Base-by-base conservation (phyloP, 2,888 invertebrate species). In the Agrochola circellaris region DNA sequence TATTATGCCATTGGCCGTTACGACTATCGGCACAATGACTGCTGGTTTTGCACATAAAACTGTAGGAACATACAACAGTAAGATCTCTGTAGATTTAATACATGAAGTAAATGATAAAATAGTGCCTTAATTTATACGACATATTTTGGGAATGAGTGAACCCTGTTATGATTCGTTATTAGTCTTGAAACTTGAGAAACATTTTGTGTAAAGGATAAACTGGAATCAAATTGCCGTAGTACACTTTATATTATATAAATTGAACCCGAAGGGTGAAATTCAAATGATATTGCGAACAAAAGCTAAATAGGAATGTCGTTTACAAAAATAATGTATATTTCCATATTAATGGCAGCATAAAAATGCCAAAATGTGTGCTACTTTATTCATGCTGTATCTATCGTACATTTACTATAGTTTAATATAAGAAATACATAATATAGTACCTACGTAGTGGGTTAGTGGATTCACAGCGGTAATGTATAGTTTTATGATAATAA, bases 61-160 rank as follows among this genome's bases (percentile, higher is more conserved):
- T 78, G 56, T 84, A 79, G 56, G 15, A 77, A 84, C n/a, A 54
- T 68, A 65, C 66, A 77, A 79, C 26, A 62, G 67, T 82, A 82
- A 84, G 87, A 87, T 87, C 88, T 87, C 87, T 69, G 62, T 87
- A 87, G 88, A 69, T 79, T 61, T 84, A 86, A 80, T 82, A 72
- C n/a, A 70, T 70, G 42, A 61, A 26, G 26, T 54, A 15, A 64
- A 80, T 56, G 8, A 73, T 51, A 4, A 45, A 67, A 9, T 38
- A 64, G 34, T 45, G n/a, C 7, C n/a, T 15, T n/a, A n/a, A n/a
- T n/a, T 20, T 48, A 54, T 5, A 38, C 26, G 15, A 54, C 3
- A 1, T 45, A 54, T 45, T 65, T 60, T 34, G 23, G 23, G 7
- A 30, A 48, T 56, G 5, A n/a, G 5, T 45, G 4, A 70, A 45